These are phyloP conservation scores for Lomographa bimaculata DNA, from an alignment of 2,888 invertebrate species.

Conservation along the genomic window DNA sequence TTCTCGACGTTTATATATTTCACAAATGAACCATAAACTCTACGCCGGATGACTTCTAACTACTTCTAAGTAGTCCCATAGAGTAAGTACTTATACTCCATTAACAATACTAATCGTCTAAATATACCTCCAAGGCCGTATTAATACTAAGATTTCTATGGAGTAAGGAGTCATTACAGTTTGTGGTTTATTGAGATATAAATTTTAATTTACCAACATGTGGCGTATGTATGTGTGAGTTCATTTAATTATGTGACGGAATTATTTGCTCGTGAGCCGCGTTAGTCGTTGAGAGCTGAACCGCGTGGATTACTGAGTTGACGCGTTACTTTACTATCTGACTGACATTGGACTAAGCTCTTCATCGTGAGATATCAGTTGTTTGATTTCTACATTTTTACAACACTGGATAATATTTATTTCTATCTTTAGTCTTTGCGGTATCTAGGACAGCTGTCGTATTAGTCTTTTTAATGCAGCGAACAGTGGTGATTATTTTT, in stretches of 20 bases:
- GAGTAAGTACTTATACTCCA: slow-evolving; percentile 1
- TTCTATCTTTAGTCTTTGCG: no score
- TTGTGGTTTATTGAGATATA: slow-evolving; percentile 51
- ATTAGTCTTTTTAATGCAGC: no score
- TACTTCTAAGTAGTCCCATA: slow-evolving; percentile 1
- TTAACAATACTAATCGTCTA: slow-evolving; percentile 55
- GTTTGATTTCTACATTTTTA: no score
- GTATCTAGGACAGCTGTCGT: no score
- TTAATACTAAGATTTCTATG: slow-evolving; percentile 69
- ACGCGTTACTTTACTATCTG: no score
- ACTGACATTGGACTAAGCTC: no score
- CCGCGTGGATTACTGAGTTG: no score
- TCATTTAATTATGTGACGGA: slow-evolving; percentile 8
- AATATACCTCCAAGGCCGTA: slow-evolving; percentile 70
- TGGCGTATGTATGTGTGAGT: slow-evolving; percentile 9
- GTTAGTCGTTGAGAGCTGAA: no score
- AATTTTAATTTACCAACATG: slow-evolving; percentile 48
- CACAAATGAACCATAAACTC: slow-evolving; percentile 16
- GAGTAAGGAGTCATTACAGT: slow-evolving; percentile 53
- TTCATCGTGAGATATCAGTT: no score
- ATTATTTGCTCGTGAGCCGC: no score
- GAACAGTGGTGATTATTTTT: no score
- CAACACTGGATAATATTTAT: no score
- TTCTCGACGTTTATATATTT: slow-evolving; percentile 8
- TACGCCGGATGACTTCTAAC: slow-evolving; percentile 16